Evolutionary conservation across 1,140 invertebrate species (phyloP).

Genomic region (Solen grandis): DNA sequence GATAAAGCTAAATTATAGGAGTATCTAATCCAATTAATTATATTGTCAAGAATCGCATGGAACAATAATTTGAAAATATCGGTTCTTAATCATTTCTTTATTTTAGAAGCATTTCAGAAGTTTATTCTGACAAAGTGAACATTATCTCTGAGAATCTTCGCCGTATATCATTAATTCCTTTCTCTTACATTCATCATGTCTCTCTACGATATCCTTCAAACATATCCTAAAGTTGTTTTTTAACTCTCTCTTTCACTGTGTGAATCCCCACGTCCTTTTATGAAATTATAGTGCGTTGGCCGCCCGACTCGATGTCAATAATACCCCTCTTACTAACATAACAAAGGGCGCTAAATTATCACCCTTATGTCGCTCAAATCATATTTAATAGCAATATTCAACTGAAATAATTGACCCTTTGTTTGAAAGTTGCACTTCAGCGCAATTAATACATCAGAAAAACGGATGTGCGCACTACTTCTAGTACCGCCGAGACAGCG

Average conservation of each 20-base stretch:
- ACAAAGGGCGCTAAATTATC: conserved; percentile 55
- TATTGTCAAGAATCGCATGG: too few species aligned
- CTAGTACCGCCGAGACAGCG: background rate
- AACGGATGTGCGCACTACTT: conserved; percentile 38
- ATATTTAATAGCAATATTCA: conserved; percentile 59
- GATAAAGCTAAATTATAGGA: too few species aligned
- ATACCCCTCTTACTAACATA: conserved; percentile 27
- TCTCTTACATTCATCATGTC: background rate
- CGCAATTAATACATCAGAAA: conserved; percentile 48
- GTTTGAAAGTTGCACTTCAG: conserved; percentile 53
- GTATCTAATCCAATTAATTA: too few species aligned
- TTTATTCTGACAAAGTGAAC: too few species aligned
- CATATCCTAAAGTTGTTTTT: background rate
- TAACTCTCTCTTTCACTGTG: background rate
- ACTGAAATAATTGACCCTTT: conserved; percentile 57
- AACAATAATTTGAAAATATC: too few species aligned
- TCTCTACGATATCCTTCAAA: background rate
- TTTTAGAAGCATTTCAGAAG: too few species aligned
- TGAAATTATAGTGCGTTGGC: background rate
- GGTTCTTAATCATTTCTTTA: too few species aligned
- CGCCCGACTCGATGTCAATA: conserved; percentile 35
- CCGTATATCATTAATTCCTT: too few species aligned
- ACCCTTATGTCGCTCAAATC: conserved; percentile 47
- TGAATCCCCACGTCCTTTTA: background rate
- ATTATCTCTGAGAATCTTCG: too few species aligned